Percentiles rank a stretch among this genome's conserved stretches.
Evolutionary conservation across 2,888 invertebrate species (phyloP).

Genomic region (Chymomyza amoena): DNA sequence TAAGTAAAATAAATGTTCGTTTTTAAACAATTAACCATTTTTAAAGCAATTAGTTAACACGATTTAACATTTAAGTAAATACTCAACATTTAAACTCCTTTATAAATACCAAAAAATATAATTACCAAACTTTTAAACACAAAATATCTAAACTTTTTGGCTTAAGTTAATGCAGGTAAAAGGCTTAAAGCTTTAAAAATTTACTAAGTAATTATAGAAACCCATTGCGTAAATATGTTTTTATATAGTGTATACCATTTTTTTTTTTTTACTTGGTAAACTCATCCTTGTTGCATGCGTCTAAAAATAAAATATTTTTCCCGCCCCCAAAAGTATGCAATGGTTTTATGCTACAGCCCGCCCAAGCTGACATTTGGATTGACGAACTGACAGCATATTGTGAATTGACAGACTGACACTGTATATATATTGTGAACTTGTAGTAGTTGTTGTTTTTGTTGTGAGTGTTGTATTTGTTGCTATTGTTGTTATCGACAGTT

Average conservation of each 20-base stretch:
- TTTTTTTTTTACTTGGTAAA: not conserved
- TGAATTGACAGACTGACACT: not conserved
- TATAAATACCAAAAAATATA: not conserved
- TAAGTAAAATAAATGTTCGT: too few species aligned
- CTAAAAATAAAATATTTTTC: not conserved
- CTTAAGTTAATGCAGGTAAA: not conserved
- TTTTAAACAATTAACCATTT: too few species aligned
- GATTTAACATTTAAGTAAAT: not conserved
- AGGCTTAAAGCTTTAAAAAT: not conserved
- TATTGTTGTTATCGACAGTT: conserved; percentile 12
- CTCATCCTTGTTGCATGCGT: not conserved
- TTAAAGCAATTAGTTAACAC: too few species aligned
- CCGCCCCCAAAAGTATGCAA: conserved; percentile 8
- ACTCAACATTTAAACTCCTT: not conserved
- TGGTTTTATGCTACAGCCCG: conserved; percentile 5
- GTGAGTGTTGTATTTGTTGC: conserved; percentile 4
- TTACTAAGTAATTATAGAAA: not conserved
- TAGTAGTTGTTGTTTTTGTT: conserved; percentile 7
- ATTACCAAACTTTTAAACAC: not conserved
- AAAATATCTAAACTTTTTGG: not conserved
- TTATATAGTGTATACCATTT: not conserved
- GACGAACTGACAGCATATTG: not conserved
- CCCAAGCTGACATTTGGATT: not conserved
- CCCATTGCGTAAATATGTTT: not conserved
- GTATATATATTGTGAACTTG: conserved; percentile 7